Conservation (phyloP, 2,797 vertebrate genomes). For the Platyrinchus mystaceus region DNA sequence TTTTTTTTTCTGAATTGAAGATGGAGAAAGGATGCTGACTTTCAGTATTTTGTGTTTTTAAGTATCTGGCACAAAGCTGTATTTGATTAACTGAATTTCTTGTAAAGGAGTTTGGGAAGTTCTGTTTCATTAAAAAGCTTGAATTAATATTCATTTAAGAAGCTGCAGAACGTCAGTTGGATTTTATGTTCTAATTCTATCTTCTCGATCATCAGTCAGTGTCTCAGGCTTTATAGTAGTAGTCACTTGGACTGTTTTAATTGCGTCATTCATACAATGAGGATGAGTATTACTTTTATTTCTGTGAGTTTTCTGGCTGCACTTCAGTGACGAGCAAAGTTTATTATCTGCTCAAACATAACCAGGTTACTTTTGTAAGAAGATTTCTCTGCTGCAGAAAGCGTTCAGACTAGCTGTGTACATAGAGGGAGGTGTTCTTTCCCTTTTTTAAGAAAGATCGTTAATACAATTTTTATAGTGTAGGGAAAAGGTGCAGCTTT, state of each 20-base stretch:
- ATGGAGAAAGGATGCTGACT: background rate
- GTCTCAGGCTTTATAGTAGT: background rate
- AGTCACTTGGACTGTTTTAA: background rate
- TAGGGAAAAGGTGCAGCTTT: background rate
- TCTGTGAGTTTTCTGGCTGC: background rate
- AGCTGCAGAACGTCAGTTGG: background rate
- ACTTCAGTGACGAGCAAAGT: background rate
- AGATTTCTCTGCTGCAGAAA: conserved; percentile 32
- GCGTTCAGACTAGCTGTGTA: background rate
- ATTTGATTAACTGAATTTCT: background rate
- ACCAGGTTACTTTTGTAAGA: conserved; percentile 24
- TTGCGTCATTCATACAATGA: background rate
- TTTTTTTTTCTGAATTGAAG: background rate
- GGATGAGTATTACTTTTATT: background rate
- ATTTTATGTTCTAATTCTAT: background rate
- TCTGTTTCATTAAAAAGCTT: conserved; percentile 4
- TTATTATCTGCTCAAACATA: conserved; percentile 16
- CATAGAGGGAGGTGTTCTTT: background rate
- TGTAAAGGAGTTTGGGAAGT: background rate
- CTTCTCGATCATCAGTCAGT: background rate
- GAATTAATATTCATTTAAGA: background rate
- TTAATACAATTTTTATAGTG: background rate
- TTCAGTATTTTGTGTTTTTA: background rate
- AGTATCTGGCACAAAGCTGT: background rate
- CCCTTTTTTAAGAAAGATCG: background rate